Base-by-base conservation (phyloP, 2,113 vertebrate species). In the Prochilodus magdalenae region DNA sequence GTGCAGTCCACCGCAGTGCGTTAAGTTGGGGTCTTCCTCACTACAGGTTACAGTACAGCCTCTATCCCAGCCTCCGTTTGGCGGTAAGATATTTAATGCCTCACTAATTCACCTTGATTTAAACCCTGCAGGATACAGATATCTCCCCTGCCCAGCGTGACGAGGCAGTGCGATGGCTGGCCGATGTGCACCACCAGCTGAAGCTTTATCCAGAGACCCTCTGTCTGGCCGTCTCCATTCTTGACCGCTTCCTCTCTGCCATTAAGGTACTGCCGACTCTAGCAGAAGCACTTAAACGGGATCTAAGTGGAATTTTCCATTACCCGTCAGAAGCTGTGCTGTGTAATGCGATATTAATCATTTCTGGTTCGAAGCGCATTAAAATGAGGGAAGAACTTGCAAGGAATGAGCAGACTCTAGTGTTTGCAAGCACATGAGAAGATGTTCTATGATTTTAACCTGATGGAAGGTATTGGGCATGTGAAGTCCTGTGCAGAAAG, bases 191-290 rank as follows among this genome's bases (percentile, higher is more conserved):
- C 84, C 88, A 94, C 86, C 93, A 93, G 27, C 95, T 97, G 90
- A 95, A 95, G 89, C 95, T 99, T 87, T 97, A 99, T 91, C 98
- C 98, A 93, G 98, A 99, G 93, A 98, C 96, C 1, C 94, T 99
- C 81, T 96, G 95, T 91, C 91, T 98, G 88, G 96, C 97, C 84
- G 94, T 98, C 87, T 96, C 95, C 93, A 95, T 97, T 89, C 92
- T 99, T 93, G 98, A 99, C 89, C 95, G 97, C 87, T 99, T 99
- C 94, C 95, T 99, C 87, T 94, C 96, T 69, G 88, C 95, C 86
- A 96, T 99, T 77, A 99, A 99, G 96, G 98, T 99, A 95, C 57
- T 22, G 26, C 10, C 10, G 15, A 14, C 11, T 16, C 30, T 47
- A 40, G n/a, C 30, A 11, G 8, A 10, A 30, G 22, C 53, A 59